Evolutionary conservation across 2,113 vertebrate species (phyloP).

Genomic region (Oryzias celebensis): DNA sequence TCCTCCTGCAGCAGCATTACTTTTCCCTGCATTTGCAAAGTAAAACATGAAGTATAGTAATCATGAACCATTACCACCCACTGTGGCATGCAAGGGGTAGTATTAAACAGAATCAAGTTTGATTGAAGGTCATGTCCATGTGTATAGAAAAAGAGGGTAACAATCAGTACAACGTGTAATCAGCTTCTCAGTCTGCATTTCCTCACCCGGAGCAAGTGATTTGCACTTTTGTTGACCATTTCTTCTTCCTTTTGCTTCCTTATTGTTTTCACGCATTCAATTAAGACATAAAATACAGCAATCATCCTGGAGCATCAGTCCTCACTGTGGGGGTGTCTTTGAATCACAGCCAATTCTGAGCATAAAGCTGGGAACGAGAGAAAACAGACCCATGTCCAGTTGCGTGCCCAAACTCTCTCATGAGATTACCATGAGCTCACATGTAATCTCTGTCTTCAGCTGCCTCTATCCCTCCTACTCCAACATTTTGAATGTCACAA

Average conservation of each 20-base stretch:
- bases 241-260: constrained; percentile 43
- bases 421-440: constrained; percentile 69
- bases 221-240: constrained; percentile 67
- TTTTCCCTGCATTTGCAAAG: constrained; percentile 63
- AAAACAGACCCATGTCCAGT: constrained; percentile 31
- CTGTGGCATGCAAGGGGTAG: constrained; percentile 62
- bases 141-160: constrained; percentile 63
- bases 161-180: constrained; percentile 75
- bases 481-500: constrained; percentile 48
- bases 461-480: constrained; percentile 44
- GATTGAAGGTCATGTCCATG: constrained; percentile 76
- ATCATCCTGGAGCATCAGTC: constrained; percentile 49
- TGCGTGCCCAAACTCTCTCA: constrained; percentile 62
- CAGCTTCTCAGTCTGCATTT: constrained; percentile 66
- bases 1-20: constrained; percentile 52
- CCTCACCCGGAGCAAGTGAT: constrained; percentile 62
- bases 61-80: constrained; percentile 70
- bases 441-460: constrained; percentile 68
- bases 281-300: constrained; percentile 66
- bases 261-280: constrained; percentile 68
- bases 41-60: constrained; percentile 71
- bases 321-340: constrained; percentile 48
- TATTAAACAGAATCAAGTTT: constrained; percentile 74
- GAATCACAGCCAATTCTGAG: constrained; percentile 49
- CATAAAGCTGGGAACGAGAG: constrained; percentile 47